Percentiles rank a stretch among this genome's conserved stretches.
phyloP scores from a whole-genome alignment of 2,797 vertebrate genomes.

The Catamblyrhynchus diadema region DNA sequence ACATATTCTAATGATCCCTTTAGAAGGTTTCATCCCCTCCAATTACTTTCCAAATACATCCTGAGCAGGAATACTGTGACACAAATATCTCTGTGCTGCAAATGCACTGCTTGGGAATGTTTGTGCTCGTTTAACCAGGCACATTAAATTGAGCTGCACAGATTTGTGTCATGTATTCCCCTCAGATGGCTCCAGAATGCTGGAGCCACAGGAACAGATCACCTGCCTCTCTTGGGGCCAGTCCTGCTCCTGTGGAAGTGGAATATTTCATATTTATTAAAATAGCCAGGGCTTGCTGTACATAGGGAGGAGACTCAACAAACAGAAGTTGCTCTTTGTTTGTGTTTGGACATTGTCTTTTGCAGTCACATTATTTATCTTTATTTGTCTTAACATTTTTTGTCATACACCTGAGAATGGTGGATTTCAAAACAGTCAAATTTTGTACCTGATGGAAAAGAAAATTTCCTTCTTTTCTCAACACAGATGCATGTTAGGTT shows the following conservation, averaged over 20 bases:
- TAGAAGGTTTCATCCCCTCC: not conserved
- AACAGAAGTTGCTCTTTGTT: not conserved
- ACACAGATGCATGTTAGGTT: not conserved
- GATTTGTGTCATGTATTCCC: not conserved
- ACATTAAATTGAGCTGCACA: conserved; percentile 22
- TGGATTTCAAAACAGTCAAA: not conserved
- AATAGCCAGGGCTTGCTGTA: not conserved
- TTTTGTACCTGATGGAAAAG: not conserved
- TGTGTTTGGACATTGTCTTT: not conserved
- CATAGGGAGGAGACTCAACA: not conserved
- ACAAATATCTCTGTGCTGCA: not conserved
- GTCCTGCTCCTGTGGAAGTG: not conserved
- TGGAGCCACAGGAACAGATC: not conserved
- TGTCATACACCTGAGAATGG: not conserved
- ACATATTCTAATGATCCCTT: not conserved
- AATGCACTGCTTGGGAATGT: not conserved
- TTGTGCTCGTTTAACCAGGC: not conserved
- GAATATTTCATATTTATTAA: not conserved
- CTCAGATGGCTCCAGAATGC: not conserved
- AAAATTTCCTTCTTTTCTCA: not conserved
- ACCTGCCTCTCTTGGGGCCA: not conserved
- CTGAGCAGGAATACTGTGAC: not conserved
- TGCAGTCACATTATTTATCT: not conserved
- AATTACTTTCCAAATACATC: not conserved
- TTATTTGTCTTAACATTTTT: not conserved